These are phyloP conservation scores for Collichthys lucidus DNA, from an alignment of 2,113 vertebrate genomes.

Conservation along the genomic window DNA sequence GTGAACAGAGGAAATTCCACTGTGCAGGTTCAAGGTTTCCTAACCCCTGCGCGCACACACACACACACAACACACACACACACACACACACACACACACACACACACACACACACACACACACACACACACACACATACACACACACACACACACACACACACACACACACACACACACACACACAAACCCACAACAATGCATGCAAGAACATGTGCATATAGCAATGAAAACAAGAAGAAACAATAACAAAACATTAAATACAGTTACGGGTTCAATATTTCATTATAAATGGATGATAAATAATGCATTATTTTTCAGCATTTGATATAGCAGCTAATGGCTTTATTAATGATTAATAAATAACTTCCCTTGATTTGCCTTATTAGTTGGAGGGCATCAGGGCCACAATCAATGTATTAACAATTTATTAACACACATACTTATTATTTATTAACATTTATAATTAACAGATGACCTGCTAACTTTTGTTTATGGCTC, in stretches of 20 bases:
- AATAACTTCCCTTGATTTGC: background rate
- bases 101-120: no score
- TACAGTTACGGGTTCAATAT: background rate
- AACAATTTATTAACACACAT: background rate
- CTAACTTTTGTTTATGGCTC: background rate
- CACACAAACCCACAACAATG: background rate
- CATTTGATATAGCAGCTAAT: background rate
- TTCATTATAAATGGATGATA: background rate
- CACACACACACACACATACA: conserved; percentile 2
- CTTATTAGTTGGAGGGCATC: background rate
- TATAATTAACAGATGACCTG: background rate
- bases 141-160: conserved; percentile 7
- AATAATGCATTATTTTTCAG: background rate
- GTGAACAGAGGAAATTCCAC: conserved; percentile 69
- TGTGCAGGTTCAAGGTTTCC: conserved; percentile 53
- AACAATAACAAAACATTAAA: background rate
- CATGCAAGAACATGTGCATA: background rate
- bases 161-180: background rate
- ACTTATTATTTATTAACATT: background rate
- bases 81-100: background rate
- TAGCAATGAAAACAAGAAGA: background rate
- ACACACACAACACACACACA: background rate
- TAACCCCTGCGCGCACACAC: no score
- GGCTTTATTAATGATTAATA: background rate
- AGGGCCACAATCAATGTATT: background rate